These are phyloP conservation scores for Tauraco erythrolophus DNA, from an alignment of 2,113 vertebrate species.

Conservation along the genomic window DNA sequence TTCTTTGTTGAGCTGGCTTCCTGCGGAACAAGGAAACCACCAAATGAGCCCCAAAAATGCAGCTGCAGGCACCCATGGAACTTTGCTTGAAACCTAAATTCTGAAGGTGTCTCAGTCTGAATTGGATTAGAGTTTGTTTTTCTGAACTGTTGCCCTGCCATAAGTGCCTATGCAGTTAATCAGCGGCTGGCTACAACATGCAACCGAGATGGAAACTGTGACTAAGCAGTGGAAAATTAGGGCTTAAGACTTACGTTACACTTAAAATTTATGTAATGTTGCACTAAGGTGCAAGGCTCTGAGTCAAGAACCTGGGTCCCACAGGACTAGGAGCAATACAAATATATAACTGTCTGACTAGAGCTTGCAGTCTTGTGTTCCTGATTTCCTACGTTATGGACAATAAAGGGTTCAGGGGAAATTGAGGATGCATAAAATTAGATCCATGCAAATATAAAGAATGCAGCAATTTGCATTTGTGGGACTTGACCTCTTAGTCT, in stretches of 20 bases:
- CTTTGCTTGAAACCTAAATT: not conserved
- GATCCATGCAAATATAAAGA: not conserved
- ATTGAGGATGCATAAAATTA: not conserved
- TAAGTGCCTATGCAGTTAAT: not conserved
- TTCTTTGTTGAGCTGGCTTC: not conserved
- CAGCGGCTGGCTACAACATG: not conserved
- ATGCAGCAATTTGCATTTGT: not conserved
- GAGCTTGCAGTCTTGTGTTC: not conserved
- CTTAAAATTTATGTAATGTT: not conserved
- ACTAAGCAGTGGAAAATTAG: not conserved
- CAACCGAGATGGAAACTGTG: not conserved
- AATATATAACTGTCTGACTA: not conserved
- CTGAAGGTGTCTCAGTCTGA: not conserved
- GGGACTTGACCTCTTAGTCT: not conserved
- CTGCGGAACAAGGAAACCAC: not conserved
- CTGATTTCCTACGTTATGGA: not conserved
- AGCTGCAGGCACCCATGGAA: fast-evolving
- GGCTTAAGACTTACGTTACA: not conserved
- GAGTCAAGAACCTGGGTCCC: not conserved
- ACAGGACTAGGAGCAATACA: not conserved
- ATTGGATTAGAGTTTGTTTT: not conserved
- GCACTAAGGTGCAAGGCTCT: not conserved
- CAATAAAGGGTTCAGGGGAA: not conserved
- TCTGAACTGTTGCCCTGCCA: not conserved
- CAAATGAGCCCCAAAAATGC: not conserved